A percentile compares a stretch with the other conserved stretches of the same genome.
phyloP scores from a whole-genome alignment of 2,797 vertebrate genomes.

The Gadopsis bispinosus region DNA sequence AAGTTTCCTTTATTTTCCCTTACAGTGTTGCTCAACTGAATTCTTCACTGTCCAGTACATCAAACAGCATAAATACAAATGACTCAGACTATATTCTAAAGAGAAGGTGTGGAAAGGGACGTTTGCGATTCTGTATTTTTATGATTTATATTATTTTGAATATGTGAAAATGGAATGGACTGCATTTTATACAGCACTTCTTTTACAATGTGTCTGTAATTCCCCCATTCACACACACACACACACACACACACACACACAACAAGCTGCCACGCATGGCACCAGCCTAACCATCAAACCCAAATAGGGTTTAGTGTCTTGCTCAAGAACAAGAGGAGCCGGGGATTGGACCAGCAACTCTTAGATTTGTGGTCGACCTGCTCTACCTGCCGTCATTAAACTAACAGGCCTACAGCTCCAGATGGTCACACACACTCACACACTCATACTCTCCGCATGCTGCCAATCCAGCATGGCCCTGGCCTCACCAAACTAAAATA shows the following conservation, averaged over 20 bases:
- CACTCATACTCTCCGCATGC: background rate
- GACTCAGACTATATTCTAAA: background rate
- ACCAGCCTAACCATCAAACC: background rate
- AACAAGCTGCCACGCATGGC: background rate
- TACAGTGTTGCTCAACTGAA: slow-evolving; percentile 7
- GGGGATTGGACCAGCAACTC: background rate
- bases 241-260: background rate
- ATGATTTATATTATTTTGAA: background rate
- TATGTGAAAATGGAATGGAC: background rate
- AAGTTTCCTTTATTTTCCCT: slow-evolving; percentile 14
- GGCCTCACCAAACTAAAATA: slow-evolving; percentile 56
- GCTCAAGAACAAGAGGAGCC: background rate
- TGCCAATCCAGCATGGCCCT: slow-evolving; percentile 47
- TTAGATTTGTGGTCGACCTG: background rate
- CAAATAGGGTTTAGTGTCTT: background rate
- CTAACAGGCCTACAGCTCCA: slow-evolving; percentile 3
- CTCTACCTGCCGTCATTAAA: background rate
- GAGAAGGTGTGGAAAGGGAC: background rate
- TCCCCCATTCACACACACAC: background rate
- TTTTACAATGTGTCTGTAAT: background rate
- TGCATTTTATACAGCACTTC: background rate
- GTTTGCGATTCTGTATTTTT: background rate
- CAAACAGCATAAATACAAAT: slow-evolving; percentile 23
- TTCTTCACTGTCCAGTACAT: slow-evolving; percentile 24
- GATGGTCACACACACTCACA: slow-evolving; percentile 22